Conservation (phyloP, 2,888 invertebrate species). For the Mamestra brassicae region DNA sequence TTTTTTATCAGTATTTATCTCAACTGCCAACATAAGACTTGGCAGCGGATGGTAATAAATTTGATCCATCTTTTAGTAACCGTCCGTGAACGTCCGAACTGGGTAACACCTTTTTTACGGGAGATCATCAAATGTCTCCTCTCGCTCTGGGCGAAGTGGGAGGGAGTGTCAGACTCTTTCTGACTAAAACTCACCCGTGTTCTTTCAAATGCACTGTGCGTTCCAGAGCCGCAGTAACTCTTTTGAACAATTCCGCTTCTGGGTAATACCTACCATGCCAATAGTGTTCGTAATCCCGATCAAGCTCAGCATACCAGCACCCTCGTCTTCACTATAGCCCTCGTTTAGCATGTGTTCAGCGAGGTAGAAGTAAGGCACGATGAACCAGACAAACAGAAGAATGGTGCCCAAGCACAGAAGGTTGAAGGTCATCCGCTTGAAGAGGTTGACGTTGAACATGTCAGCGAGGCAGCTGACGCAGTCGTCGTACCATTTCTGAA, state of each 20-base stretch:
- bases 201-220: no score
- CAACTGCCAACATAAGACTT: background rate
- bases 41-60: background rate
- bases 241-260: no score
- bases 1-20: background rate
- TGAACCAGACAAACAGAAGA: slow-evolving; percentile 97
- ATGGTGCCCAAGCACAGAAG: slow-evolving; percentile 96
- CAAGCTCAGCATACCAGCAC: slow-evolving; percentile 95
- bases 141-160: no score
- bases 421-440: slow-evolving; percentile 94
- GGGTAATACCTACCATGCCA: slow-evolving; percentile 93
- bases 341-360: slow-evolving; percentile 94
- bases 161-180: no score
- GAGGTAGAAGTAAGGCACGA: slow-evolving; percentile 98
- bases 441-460: slow-evolving; percentile 94
- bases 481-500: slow-evolving; percentile 87
- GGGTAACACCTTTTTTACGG: no score
- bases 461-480: slow-evolving; percentile 81
- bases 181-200: no score
- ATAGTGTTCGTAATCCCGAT: slow-evolving; percentile 97
- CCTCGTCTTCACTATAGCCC: slow-evolving; percentile 93
- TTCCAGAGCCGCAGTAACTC: no score
- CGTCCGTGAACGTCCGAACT: background rate
- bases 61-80: background rate
- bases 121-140: no score